Evolutionary conservation across 2,113 vertebrate species (phyloP), one percentile per base, ranked within the genome.

Genomic region (Sturnus vulgaris): DNA sequence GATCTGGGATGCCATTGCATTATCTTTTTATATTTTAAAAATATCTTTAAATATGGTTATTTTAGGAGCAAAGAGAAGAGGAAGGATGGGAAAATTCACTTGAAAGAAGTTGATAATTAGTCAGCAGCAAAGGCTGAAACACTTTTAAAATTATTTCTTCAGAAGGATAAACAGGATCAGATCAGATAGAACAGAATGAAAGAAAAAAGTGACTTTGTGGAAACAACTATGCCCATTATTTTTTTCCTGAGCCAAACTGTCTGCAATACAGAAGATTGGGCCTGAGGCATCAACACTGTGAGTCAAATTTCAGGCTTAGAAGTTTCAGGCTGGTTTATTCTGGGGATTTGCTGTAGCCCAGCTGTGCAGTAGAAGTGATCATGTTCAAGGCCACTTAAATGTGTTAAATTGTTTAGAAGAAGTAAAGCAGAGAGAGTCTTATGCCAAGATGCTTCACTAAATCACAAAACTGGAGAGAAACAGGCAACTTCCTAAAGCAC

Each of bases 271-370:
- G 86, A 91, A 92, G 46, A 76, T 2, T 57, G 39, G 31, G 77
- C 70, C 73, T 60, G 44, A 89, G 71, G 70, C 57, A 82, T 79
- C 73, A 87, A 30, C 42, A 56, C 24, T 22, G 13, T 15, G 73
- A 91, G 73, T 82, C 80, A 87, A 81, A 79, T 92, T 95, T 89
- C 65, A 84, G 73, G 73, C 83, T 87, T 83, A 68, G 73, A 88
- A 86, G 24, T 94, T 88, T 77, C 52, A 78, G 86, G 49, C 44
- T 91, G 49, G 73, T 78, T 85, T 80, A 65, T 97, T 91, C 61
- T 47, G 57, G 66, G 79, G 66, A 72, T 95, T 91, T 91, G 65
- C 66, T 92, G 21, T 19, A 79, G 39, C 49, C 73, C 83, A 73
- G 27, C 31, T 89, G 61, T 81, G 89, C 49, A 40, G 47, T 50